These are phyloP conservation scores for Neotragus moschatus DNA, from an alignment of 2,113 vertebrate genomes.

Conservation along the genomic window DNA sequence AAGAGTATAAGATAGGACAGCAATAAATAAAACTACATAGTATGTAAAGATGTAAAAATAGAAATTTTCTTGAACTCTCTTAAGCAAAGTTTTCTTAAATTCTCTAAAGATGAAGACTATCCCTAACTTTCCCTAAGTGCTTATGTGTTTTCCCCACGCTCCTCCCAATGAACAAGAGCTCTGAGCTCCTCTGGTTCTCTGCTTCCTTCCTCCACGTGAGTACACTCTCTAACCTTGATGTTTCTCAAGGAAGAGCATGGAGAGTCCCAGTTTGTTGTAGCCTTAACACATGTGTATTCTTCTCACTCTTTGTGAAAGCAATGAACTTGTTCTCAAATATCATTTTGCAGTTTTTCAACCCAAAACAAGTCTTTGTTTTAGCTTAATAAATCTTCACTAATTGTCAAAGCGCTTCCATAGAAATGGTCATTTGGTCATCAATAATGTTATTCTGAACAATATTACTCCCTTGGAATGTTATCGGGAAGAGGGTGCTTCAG, in stretches of 20 bases:
- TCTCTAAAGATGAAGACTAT: background rate
- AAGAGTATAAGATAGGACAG: background rate
- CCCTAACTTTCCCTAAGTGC: background rate
- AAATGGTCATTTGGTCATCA: background rate
- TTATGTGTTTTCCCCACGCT: background rate
- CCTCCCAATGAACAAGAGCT: background rate
- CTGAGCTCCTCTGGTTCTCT: accelerated
- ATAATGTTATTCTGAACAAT: background rate
- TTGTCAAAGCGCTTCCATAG: background rate
- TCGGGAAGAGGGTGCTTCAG: background rate
- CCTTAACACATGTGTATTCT: background rate
- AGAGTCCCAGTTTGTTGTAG: accelerated
- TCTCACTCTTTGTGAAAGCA: background rate
- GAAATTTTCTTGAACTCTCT: background rate
- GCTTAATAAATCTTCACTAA: background rate
- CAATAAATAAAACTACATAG: background rate
- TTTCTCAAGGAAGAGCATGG: background rate
- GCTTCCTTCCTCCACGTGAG: accelerated
- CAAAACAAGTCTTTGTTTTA: background rate
- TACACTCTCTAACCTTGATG: accelerated
- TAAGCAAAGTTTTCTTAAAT: background rate
- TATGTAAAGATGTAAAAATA: background rate
- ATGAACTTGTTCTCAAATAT: background rate
- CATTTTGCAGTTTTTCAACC: background rate
- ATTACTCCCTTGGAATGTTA: background rate